These are phyloP conservation scores for Cololabis saira DNA, from an alignment of 2,113 vertebrate species.

Conservation along the genomic window DNA sequence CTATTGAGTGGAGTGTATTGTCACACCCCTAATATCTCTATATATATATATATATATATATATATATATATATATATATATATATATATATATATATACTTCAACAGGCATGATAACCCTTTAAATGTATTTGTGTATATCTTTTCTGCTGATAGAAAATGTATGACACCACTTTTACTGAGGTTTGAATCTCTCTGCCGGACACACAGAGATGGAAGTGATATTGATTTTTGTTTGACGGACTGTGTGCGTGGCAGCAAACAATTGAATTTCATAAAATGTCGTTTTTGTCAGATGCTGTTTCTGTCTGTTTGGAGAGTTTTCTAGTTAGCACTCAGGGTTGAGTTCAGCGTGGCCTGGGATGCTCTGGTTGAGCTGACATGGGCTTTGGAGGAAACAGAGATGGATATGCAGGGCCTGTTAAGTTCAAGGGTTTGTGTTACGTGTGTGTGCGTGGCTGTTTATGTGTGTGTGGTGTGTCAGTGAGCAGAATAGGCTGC, in stretches of 20 bases:
- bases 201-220: slow-evolving; percentile 9
- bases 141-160: too few species aligned
- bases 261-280: slow-evolving; percentile 14
- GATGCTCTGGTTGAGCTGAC: slow-evolving; percentile 28
- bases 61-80: too few species aligned
- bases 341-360: slow-evolving; percentile 10
- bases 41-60: too few species aligned
- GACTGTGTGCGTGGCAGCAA: slow-evolving; percentile 3
- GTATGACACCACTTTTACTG: too few species aligned
- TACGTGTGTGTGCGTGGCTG: slow-evolving; percentile 38
- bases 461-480: slow-evolving; percentile 29
- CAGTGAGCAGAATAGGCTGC: slow-evolving; percentile 60
- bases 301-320: slow-evolving; percentile 5
- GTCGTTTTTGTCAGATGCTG: neutral
- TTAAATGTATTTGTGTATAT: too few species aligned
- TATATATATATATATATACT: too few species aligned
- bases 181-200: neutral
- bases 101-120: too few species aligned
- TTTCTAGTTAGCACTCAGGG: slow-evolving; percentile 31
- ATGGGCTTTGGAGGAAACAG: slow-evolving; percentile 16
- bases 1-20: too few species aligned
- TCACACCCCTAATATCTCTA: too few species aligned
- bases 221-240: slow-evolving; percentile 6
- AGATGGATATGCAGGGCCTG: slow-evolving; percentile 27
- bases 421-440: slow-evolving; percentile 33